These are phyloP conservation scores for Amphiprion ocellaris DNA, from an alignment of 2,113 vertebrate genomes.

Conservation along the genomic window DNA sequence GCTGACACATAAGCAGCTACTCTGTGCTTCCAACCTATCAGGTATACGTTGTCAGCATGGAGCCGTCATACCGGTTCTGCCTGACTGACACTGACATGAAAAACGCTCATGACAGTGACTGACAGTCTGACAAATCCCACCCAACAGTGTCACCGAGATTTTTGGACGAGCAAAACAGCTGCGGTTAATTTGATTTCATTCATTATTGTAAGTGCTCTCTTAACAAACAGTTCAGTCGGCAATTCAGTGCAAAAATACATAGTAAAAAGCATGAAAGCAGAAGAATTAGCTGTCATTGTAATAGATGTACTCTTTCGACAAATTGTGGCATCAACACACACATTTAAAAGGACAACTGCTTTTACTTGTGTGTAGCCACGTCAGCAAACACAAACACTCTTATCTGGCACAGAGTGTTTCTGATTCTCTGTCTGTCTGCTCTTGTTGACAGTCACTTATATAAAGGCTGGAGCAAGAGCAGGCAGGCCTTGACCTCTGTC, in stretches of 20 bases:
- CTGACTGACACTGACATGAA: slow-evolving; percentile 10
- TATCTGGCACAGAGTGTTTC: slow-evolving; percentile 47
- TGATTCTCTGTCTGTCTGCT: slow-evolving; percentile 35
- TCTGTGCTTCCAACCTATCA: slow-evolving; percentile 10
- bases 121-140: slow-evolving; percentile 26
- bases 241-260: not conserved
- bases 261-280: not conserved
- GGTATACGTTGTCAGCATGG: not conserved
- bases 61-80: slow-evolving; percentile 30
- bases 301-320: not conserved
- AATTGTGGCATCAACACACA: slow-evolving; percentile 9
- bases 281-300: not conserved
- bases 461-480: slow-evolving; percentile 54
- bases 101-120: slow-evolving; percentile 35
- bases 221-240: not conserved
- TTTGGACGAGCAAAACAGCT: slow-evolving; percentile 15
- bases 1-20: not conserved
- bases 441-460: slow-evolving; percentile 57
- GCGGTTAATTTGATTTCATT: slow-evolving; percentile 18
- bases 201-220: not conserved
- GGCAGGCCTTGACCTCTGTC: slow-evolving; percentile 56
- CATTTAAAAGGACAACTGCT: slow-evolving; percentile 7
- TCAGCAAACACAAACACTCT: slow-evolving; percentile 33
- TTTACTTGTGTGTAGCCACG: slow-evolving; percentile 12
- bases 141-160: slow-evolving; percentile 28